Base-by-base conservation (phyloP, 2,888 invertebrate species). In the Hemithea aestivaria region DNA sequence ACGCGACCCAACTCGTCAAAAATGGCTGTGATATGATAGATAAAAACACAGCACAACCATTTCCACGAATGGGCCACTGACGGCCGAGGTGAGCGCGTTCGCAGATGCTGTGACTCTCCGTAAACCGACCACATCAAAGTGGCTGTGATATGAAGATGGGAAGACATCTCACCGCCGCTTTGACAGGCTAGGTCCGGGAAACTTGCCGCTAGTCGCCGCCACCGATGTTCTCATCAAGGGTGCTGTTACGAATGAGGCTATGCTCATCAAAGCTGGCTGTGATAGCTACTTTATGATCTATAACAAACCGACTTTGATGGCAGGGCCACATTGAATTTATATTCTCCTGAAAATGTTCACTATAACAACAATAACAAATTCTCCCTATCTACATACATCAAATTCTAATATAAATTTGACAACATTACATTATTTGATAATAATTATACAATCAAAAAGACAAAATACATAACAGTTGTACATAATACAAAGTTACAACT, bases 241-340 rank as follows among this genome's bases (percentile, higher is more conserved):
- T 38, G 51, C 34, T 53, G 66, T 52, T 44, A 57, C 45, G 26
- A 79, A 88, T 88, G 88, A 82, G 88, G 89, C 91, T 89, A 77
- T 94, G 94, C 94, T 95, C 94, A 95, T 95, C 95, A 95, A 95
- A 94, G 94, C 94, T 95, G 94, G 95, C 95, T 95, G 95, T 95
- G 95, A 95, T 95, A 95, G 94, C 74, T 85, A 58, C 79, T 53
- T 64, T 47, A 73, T 76, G 81, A 90, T 87, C 93, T 94, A 94
- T 91, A 88, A 94, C 94, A 92, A 90, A 87, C 94, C 92, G 91
- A 90, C 91, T 92, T 93, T 92, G 91, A 93, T 90, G 92, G 88
- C 90, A 91, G 79, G 88, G 88, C 87, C 83, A 74, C 89, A 82
- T 77, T 67, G 56, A 51, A 50, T 53, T 27, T 42, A 7, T 20